Evolutionary conservation across 2,888 invertebrate species (phyloP).

Genomic region (Stenchaetothrips biformis): DNA sequence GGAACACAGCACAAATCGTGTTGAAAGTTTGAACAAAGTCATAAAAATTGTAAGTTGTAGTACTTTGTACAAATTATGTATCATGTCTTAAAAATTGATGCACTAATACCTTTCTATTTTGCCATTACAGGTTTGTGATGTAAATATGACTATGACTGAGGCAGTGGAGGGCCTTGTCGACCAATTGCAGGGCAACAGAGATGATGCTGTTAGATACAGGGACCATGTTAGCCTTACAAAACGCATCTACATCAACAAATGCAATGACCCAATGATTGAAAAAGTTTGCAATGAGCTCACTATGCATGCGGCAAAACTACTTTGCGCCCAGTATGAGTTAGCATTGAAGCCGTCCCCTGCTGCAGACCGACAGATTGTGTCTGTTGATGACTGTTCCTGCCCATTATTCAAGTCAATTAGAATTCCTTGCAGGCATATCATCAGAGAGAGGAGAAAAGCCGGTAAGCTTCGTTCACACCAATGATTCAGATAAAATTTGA

Average conservation of each 20-base stretch:
- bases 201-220: too few species aligned
- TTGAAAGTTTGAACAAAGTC: too few species aligned
- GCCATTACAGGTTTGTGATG: neutral
- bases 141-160: neutral
- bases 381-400: too few species aligned
- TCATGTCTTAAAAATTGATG: neutral
- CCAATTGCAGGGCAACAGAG: too few species aligned
- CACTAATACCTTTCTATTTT: neutral
- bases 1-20: too few species aligned
- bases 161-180: too few species aligned
- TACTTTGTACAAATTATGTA: neutral
- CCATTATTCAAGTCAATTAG: too few species aligned
- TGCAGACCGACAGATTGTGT: too few species aligned
- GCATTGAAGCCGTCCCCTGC: neutral
- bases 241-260: neutral
- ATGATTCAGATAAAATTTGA: too few species aligned
- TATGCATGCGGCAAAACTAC: neutral
- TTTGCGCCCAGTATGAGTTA: neutral
- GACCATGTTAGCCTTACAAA: neutral
- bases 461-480: too few species aligned
- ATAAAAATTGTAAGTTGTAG: neutral
- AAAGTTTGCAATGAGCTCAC: neutral
- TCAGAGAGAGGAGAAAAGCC: too few species aligned
- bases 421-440: too few species aligned
- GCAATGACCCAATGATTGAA: neutral